Evolutionary conservation across 2,888 invertebrate species (phyloP), one percentile per base, ranked within the genome.

Genomic region (Drosophila buzzatii): DNA sequence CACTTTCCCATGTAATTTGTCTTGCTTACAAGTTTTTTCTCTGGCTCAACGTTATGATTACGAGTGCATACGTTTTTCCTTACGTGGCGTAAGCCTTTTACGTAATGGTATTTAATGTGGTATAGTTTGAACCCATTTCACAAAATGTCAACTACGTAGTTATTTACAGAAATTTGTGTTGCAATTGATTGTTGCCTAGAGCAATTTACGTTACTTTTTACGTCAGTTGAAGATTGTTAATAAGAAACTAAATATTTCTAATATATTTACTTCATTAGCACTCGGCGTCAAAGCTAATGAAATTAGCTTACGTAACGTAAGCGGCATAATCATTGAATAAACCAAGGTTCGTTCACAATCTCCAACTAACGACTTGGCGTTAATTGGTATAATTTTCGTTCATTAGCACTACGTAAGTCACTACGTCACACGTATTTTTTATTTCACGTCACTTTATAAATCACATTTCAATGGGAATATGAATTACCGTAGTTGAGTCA

Each of bases 1-100:
- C 76, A 77, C 57, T 70, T 77, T 68, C 45, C 9, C 39, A 20
- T 63, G 76, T 64, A 55, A 76, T 76, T 76, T 76, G 61, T 73
- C 76, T 62, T 69, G 23, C 55, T 49, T 44, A 47, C 37, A 41
- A 23, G 4, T 12, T 4, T 33, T 53, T 37, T 35, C 12, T 27
- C 9, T 49, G 23, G 16, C 20, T 57, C 44, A 20, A 45, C 66
- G 56, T 23, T 41, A 14, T 20, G 33, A 41, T 52, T 9, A 14
- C 9, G 27, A 20, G 47, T 16, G 23, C 20, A 35, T 37, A 61
- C 7, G 45, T 37, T 16, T 16, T 20, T n/a, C 42, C 52, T 39
- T 51, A 66, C 53, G 47, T 45, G 12, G 14, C 60, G 53, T 37
- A 31, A 57, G 42, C 33, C 14, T 41, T 35, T 41, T 37, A 72